Evolutionary conservation across 53 echinoderm and acorn worm genomes (phyloP), one percentile per base, ranked within the genome.

Genomic region (Paracentrotus lividus): DNA sequence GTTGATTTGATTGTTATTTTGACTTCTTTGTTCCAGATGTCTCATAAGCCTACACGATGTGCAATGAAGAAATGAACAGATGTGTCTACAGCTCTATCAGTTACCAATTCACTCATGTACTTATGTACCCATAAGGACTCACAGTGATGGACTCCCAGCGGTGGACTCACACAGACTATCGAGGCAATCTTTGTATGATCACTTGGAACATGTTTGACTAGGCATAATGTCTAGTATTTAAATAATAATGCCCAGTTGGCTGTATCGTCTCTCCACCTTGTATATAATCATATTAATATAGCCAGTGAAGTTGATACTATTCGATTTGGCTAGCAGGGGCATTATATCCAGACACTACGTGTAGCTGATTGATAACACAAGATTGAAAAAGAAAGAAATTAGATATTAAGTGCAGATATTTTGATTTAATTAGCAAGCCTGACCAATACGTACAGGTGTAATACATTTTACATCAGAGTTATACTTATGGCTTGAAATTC

Each of bases 21-120:
- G 8, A 24, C n/a, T n/a, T 47, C 21, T 7, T 32, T 90, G 29
- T 43, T 67, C n/a, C 14, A 68, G 90, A 68, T 47, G 64, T 90
- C 68, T 68, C 90, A 90, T 66, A 90, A 64, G 40, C 6, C 54
- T 31, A 90, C 49, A 10, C 65, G 4, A 49, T 33, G 90, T 64
- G 55, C 54, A 77, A 92, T 54, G 55, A 47, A 33, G 45, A 54
- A 40, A 54, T 1, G 32, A 44, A 47, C 24, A 45, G 78, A 45
- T 26, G 47, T 45, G 21, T n/a, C 44, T 45, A 47, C 78, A 78
- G 43, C 78, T 43, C 78, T 78, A 26, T 45, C 26, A 43, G n/a
- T n/a, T n/a, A 47, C 24, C 78, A 78, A 69, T 38, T 38, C 5
- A 16, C 69, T 9, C 18, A 60, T 15, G n/a, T n/a, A n/a, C n/a